phyloP scores from a whole-genome alignment of 1,140 invertebrate species.

The Solenopsis invicta region DNA sequence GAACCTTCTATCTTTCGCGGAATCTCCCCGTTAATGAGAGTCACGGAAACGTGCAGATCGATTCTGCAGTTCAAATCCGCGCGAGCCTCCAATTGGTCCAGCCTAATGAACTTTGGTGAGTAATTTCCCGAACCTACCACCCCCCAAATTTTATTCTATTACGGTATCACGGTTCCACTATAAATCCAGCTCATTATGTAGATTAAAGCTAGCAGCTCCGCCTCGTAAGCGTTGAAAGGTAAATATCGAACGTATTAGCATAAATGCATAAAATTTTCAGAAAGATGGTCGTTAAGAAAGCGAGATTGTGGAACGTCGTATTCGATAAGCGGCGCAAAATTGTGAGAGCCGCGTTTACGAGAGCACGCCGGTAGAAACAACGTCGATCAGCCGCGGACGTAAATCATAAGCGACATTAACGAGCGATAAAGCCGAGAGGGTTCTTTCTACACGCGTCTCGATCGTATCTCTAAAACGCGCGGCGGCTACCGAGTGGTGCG shows the following conservation, averaged over 20 bases:
- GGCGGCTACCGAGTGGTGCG: conserved; percentile 40
- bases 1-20: conserved; percentile 64
- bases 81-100: background rate
- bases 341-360: conserved; percentile 26
- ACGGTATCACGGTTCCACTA: background rate
- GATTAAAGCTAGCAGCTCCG: background rate
- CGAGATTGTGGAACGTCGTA: background rate
- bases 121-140: background rate
- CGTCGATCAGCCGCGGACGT: conserved; percentile 37
- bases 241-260: conserved; percentile 4
- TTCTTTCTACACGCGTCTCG: conserved; percentile 36
- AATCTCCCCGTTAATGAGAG: conserved; percentile 69
- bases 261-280: conserved; percentile 35
- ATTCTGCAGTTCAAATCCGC: background rate
- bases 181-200: background rate
- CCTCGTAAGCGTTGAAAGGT: background rate
- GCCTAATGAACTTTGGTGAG: background rate
- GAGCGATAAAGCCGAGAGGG: conserved; percentile 43
- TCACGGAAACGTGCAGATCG: conserved; percentile 45
- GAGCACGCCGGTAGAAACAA: conserved; percentile 19
- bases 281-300: background rate
- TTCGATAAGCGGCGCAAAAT: conserved; percentile 22
- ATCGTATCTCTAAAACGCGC: conserved; percentile 43
- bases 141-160: background rate
- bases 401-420: conserved; percentile 61